phyloP scores from a whole-genome alignment of 1,140 invertebrate species.

The Drosophila suzukii region DNA sequence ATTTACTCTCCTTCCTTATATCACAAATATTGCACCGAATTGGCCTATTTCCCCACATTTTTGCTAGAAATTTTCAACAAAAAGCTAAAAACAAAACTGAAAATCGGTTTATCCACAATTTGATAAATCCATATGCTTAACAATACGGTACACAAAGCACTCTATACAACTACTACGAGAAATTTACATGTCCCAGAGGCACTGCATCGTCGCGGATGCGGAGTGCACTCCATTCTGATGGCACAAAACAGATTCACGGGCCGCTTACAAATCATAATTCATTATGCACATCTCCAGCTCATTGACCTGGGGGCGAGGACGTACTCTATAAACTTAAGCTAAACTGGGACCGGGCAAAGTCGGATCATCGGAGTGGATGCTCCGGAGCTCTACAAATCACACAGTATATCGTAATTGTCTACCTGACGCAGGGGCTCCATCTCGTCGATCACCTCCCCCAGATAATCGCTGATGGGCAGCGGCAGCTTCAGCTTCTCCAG shows the following conservation, averaged over 20 bases:
- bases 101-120: slow-evolving; percentile 6
- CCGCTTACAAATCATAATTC: slow-evolving; percentile 48
- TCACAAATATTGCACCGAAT: slow-evolving; percentile 84
- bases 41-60: slow-evolving; percentile 78
- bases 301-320: slow-evolving; percentile 52
- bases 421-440: slow-evolving; percentile 72
- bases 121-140: slow-evolving; percentile 18
- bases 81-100: slow-evolving; percentile 33
- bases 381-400: slow-evolving; percentile 66
- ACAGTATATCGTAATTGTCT: slow-evolving; percentile 83
- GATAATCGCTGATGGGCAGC: slow-evolving; percentile 85
- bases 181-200: slow-evolving; percentile 30
- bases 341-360: not conserved
- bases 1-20: slow-evolving; percentile 57
- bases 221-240: slow-evolving; percentile 33
- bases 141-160: slow-evolving; percentile 28
- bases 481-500: slow-evolving; percentile 85
- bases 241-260: slow-evolving; percentile 71
- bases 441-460: slow-evolving; percentile 85
- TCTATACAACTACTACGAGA: slow-evolving; percentile 29
- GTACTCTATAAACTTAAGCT: slow-evolving; percentile 46
- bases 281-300: slow-evolving; percentile 49
- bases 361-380: not conserved
- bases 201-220: slow-evolving; percentile 14
- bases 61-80: slow-evolving; percentile 60